Evolutionary conservation across 2,113 vertebrate species (phyloP).

Genomic region (Bagarius yarrelli): DNA sequence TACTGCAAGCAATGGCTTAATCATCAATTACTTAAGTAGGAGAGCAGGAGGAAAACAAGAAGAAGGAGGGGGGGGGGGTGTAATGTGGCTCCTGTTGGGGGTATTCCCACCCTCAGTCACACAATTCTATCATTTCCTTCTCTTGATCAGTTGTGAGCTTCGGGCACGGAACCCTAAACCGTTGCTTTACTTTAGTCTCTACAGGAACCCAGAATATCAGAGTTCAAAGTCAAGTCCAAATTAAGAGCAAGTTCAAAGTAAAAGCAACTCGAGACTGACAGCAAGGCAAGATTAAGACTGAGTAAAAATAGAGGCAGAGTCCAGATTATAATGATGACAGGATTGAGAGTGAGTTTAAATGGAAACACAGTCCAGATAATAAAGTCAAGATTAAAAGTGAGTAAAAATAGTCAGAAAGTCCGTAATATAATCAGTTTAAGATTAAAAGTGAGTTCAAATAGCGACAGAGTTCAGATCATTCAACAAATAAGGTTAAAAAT

Average conservation of each 20-base stretch:
- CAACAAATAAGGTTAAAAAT: too few species aligned
- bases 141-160: conserved; percentile 39
- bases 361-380: not conserved
- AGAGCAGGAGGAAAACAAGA: conserved; percentile 21
- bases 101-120: conserved; percentile 56
- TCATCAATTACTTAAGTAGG: conserved; percentile 49
- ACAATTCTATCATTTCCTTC: conserved; percentile 56
- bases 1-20: conserved; percentile 57
- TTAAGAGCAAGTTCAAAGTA: too few species aligned
- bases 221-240: not conserved
- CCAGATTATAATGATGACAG: too few species aligned
- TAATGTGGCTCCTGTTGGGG: conserved; percentile 52
- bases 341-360: not conserved
- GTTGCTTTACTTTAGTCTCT: not conserved
- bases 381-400: not conserved
- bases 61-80: conserved; percentile 41
- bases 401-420: too few species aligned
- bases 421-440: too few species aligned
- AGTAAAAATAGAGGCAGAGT: too few species aligned
- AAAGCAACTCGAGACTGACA: too few species aligned
- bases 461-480: not conserved
- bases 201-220: not conserved
- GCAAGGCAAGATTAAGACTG: not conserved
- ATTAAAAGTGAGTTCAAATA: not conserved
- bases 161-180: conserved; percentile 45